Conservation (phyloP, 2,797 vertebrate species). For the Gouania willdenowi region DNA sequence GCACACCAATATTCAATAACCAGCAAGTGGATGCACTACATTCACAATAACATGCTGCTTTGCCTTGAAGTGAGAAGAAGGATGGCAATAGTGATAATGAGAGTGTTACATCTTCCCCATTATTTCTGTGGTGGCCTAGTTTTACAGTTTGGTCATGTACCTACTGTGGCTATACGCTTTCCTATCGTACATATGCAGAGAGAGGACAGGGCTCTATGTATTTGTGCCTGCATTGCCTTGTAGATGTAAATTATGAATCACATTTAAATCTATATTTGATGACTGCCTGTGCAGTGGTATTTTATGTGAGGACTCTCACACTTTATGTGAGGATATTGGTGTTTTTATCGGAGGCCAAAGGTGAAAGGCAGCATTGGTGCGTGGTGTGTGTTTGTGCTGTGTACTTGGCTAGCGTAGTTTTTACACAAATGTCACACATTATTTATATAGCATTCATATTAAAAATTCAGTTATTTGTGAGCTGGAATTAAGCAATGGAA, state of each 20-base stretch:
- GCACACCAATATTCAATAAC: constrained; percentile 5
- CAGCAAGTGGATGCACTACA: background rate
- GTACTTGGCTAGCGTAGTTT: too few species aligned
- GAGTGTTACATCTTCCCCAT: background rate
- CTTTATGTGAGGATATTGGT: background rate
- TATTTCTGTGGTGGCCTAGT: constrained; percentile 14
- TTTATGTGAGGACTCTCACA: too few species aligned
- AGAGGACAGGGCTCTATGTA: background rate
- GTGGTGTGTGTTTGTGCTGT: too few species aligned
- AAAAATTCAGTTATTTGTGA: too few species aligned
- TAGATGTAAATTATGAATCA: constrained; percentile 58
- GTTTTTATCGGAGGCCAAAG: constrained; percentile 4
- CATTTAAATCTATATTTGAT: constrained; percentile 61
- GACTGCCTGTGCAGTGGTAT: constrained; percentile 10
- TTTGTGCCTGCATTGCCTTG: constrained; percentile 21
- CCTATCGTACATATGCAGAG: background rate
- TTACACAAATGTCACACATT: too few species aligned
- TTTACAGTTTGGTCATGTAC: constrained; percentile 6
- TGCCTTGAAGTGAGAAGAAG: too few species aligned
- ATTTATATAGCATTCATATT: too few species aligned
- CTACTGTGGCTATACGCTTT: background rate
- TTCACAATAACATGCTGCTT: background rate
- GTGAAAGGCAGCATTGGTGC: constrained; percentile 11
- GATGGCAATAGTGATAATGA: too few species aligned
- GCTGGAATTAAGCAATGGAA: too few species aligned